Conservation (phyloP, 2,888 invertebrate genomes). For the Axea sp. region DNA sequence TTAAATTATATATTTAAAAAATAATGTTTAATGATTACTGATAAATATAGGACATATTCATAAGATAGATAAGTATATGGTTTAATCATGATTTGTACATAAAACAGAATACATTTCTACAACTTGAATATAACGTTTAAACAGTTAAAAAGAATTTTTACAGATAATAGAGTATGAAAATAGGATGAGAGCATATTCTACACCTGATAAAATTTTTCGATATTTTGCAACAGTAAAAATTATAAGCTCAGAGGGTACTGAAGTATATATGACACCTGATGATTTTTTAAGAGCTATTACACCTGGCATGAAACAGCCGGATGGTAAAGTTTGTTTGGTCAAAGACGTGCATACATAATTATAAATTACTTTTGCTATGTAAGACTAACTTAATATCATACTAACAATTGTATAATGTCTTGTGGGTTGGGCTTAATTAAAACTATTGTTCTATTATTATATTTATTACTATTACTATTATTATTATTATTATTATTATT, state of each 20-base stretch:
- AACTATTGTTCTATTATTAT: neutral
- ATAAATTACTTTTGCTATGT: slow-evolving; percentile 38
- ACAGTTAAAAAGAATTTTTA: slow-evolving; percentile 71
- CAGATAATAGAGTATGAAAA: slow-evolving; percentile 99
- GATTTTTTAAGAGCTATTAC: slow-evolving; percentile 98
- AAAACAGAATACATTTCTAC: too few relatives aligned
- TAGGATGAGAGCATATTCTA: slow-evolving; percentile 96
- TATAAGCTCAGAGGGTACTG: slow-evolving; percentile 83
- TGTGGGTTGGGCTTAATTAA: slow-evolving; percentile 48
- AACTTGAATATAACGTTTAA: too few relatives aligned
- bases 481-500: neutral
- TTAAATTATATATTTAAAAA: too few relatives aligned
- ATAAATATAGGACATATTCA: too few relatives aligned
- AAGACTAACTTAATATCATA: slow-evolving; percentile 45
- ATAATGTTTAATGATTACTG: too few relatives aligned
- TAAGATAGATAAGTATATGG: too few relatives aligned
- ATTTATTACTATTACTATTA: too few relatives aligned
- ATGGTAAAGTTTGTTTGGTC: slow-evolving; percentile 84
- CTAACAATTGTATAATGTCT: too few relatives aligned
- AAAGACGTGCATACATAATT: slow-evolving; percentile 44
- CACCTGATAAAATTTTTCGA: slow-evolving; percentile 99
- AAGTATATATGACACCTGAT: slow-evolving; percentile 97
- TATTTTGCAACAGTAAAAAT: slow-evolving; percentile 98
- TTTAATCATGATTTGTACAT: too few relatives aligned
- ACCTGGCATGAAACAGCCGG: slow-evolving; percentile 97